Evolutionary conservation across 2,888 invertebrate species (phyloP), one percentile per base, ranked within the genome.

Genomic region (Cosmia pyralina): DNA sequence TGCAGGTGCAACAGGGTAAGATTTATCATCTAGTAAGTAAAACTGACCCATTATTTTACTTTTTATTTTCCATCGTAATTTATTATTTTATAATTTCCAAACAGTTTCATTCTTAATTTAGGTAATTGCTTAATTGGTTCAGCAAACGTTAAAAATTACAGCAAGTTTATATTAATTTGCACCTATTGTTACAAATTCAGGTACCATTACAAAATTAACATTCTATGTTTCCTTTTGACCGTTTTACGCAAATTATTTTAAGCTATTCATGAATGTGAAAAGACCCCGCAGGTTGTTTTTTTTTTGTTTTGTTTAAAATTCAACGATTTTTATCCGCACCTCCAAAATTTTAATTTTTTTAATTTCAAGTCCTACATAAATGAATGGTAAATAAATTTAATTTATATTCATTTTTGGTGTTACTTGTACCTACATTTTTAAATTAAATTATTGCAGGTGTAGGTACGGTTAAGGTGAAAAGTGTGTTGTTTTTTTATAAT

Each of bases 311-410:
- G 72, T 66, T 74, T 79, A 80, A 86, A 77, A 82, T 83, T 83
- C 82, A 84, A 76, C 66, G 68, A 60, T 78, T 79, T 81, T 77
- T 73, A 66, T 77, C 64, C 53, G 64, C 3, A 15, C 64, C 46
- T 52, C 44, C 50, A 77, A 74, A 62, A 71, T 76, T 15, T 69
- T n/a, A n/a, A n/a, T n/a, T n/a, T n/a, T n/a, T n/a, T n/a, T n/a
- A n/a, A n/a, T n/a, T 22, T 58, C 57, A 66, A 79, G 69, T 73
- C 70, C 87, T 83, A 66, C 81, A 83, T 86, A 86, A 85, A 85
- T 86, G 64, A 81, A 83, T 86, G 69, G 76, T 68, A 78, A 85
- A 83, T 64, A 77, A 77, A 82, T 79, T 79, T 70, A 62, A 83
- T 83, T 87, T 83, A 64, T 69, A 84, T 81, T 83, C 59, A 76